Conservation (phyloP, 2,797 vertebrate genomes). For the Pitangus sulphuratus region DNA sequence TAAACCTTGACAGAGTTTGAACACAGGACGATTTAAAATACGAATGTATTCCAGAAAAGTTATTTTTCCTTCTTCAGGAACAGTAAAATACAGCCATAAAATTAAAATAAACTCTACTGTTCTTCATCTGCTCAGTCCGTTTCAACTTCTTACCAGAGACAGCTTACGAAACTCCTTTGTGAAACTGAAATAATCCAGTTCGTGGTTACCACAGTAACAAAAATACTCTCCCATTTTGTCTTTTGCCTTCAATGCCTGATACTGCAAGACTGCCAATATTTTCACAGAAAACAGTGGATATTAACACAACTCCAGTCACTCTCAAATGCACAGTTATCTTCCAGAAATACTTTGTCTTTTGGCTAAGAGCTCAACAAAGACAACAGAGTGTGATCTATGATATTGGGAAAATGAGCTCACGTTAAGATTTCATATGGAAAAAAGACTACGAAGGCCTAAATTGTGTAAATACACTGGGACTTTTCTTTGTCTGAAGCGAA, state of each 20-base stretch:
- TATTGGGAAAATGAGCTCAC: rapidly evolving
- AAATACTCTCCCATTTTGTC: background rate
- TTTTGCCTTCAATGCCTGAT: background rate
- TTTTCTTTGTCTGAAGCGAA: background rate
- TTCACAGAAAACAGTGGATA: background rate
- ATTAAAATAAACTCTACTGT: background rate
- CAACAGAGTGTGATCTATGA: background rate
- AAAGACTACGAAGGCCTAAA: background rate
- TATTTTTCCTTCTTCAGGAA: background rate
- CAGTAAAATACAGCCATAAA: background rate
- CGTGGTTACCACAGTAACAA: background rate
- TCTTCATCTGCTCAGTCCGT: background rate
- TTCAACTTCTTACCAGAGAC: background rate
- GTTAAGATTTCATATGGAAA: background rate
- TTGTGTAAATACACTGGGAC: background rate
- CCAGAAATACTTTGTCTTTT: background rate
- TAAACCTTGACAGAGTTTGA: background rate
- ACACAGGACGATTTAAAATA: background rate
- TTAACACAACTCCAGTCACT: background rate
- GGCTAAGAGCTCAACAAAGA: background rate
- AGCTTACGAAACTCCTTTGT: background rate
- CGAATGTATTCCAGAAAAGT: background rate
- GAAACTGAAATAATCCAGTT: background rate
- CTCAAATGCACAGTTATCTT: background rate
- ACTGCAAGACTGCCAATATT: background rate